phyloP scores from a whole-genome alignment of 1,140 invertebrate species.

The Palaemon carinicauda region DNA sequence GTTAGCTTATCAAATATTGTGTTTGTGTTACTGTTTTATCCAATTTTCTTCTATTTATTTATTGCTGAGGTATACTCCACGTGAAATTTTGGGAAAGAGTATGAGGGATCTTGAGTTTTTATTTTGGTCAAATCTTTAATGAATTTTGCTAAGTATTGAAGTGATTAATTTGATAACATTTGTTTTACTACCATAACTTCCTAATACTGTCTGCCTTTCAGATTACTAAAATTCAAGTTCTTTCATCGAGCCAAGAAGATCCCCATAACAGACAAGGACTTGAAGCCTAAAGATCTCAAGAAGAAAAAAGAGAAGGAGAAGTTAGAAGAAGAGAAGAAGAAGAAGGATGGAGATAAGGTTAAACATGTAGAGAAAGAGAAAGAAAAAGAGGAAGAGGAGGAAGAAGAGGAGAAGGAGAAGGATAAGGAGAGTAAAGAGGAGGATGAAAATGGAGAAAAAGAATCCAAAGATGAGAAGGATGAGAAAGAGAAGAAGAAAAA shows the following conservation, averaged over 20 bases:
- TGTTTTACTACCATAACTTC: too few relatives aligned
- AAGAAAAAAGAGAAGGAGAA: conserved; percentile 68
- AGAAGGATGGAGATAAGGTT: conserved; percentile 60
- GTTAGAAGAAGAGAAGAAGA: conserved; percentile 60
- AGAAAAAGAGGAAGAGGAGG: conserved; percentile 70
- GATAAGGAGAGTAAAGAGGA: conserved; percentile 38
- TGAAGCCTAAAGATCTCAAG: conserved; percentile 72
- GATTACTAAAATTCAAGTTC: conserved; percentile 83
- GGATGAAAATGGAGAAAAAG: conserved; percentile 32
- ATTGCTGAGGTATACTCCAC: too few relatives aligned
- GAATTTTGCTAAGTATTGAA: too few relatives aligned
- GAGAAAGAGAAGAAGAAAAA: conserved; percentile 67
- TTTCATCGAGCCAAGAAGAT: conserved; percentile 94
- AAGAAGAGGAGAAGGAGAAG: conserved; percentile 12
- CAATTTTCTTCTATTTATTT: too few relatives aligned
- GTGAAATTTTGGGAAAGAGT: too few relatives aligned
- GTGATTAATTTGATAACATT: too few relatives aligned
- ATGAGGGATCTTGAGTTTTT: too few relatives aligned
- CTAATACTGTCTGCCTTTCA: too few relatives aligned
- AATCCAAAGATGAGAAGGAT: conserved; percentile 64
- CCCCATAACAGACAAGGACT: conserved; percentile 78
- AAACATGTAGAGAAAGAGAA: conserved; percentile 62
- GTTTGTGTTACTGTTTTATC: too few relatives aligned
- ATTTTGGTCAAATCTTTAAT: too few relatives aligned
- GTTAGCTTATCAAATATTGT: too few relatives aligned